These are phyloP conservation scores for Temnothorax curvispinosus DNA, from an alignment of 1,140 invertebrate species.

Conservation along the genomic window DNA sequence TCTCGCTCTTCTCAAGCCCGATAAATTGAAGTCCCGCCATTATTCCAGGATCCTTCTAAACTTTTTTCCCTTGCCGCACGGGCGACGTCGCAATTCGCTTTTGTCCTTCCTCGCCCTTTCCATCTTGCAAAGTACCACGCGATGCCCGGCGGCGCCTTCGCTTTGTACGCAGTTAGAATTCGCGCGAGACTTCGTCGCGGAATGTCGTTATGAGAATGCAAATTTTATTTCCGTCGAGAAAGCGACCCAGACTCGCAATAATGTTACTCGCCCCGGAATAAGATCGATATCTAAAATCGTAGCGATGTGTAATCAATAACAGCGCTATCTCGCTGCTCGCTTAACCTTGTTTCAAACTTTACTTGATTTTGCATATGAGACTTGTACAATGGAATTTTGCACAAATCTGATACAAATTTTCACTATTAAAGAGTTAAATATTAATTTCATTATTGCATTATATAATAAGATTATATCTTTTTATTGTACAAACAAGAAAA, in stretches of 20 bases:
- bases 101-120: constrained; percentile 55
- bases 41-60: constrained; percentile 44
- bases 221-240: constrained; percentile 58
- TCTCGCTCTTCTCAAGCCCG: background rate
- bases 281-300: constrained; percentile 39
- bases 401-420: background rate
- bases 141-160: constrained; percentile 54
- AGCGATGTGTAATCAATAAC: constrained; percentile 15
- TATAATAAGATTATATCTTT: background rate
- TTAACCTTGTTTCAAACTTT: background rate
- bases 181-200: constrained; percentile 51
- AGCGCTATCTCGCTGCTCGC: background rate
- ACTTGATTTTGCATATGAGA: background rate
- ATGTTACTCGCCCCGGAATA: constrained; percentile 9
- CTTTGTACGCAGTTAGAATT: constrained; percentile 62
- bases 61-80: constrained; percentile 54
- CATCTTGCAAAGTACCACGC: constrained; percentile 52
- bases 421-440: background rate
- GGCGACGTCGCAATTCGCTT: constrained; percentile 56
- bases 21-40: constrained; percentile 51
- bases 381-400: background rate
- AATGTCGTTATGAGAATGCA: constrained; percentile 61
- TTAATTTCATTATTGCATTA: background rate
- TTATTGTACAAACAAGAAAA: background rate
- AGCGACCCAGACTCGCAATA: constrained; percentile 37